phyloP scores from a whole-genome alignment of 2,888 invertebrate genomes.

The Criorhina ranunculi region DNA sequence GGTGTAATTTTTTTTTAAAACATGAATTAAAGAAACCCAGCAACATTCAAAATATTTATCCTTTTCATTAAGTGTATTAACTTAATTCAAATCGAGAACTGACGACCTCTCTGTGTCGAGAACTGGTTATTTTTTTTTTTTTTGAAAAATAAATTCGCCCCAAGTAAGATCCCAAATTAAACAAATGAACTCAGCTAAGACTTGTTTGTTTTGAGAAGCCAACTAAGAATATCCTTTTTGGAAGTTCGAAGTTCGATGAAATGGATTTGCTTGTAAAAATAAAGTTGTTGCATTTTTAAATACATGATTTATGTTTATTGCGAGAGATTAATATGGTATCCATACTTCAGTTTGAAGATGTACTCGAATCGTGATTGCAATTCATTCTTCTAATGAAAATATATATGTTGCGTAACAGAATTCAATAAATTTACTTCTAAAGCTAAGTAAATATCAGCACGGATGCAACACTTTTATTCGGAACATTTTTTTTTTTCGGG shows the following conservation, averaged over 20 bases:
- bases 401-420: not conserved
- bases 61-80: not conserved
- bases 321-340: not conserved
- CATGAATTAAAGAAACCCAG: not conserved
- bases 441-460: not conserved
- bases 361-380: not conserved
- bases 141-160: not conserved
- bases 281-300: not conserved
- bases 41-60: conserved; percentile 10
- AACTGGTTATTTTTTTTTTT: not conserved
- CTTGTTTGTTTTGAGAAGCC: not conserved
- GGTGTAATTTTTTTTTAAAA: not conserved
- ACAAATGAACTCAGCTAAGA: not conserved
- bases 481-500: not conserved
- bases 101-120: not conserved
- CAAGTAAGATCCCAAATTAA: not conserved
- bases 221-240: conserved; percentile 4
- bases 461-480: not conserved
- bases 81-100: not conserved
- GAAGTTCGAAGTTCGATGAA: conserved; percentile 18
- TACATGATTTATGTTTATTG: not conserved
- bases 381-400: not conserved
- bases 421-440: not conserved
- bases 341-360: not conserved
- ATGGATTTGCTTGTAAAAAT: not conserved